phyloP scores from a whole-genome alignment of 2,888 invertebrate species.

The Siphlonurus alternatus region DNA sequence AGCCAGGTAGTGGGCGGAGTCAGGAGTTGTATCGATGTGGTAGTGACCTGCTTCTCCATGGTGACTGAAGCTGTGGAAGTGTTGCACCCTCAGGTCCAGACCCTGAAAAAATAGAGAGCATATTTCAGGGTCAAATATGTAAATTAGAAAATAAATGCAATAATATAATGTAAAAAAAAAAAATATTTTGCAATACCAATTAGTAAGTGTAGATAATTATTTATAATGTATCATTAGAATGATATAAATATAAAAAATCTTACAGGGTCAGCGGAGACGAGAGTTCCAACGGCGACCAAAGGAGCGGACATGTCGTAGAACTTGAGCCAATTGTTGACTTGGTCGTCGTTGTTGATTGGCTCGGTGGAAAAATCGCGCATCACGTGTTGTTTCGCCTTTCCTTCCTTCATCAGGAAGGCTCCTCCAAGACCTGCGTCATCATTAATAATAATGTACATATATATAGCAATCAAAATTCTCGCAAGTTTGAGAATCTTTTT shows the following conservation, averaged over 20 bases:
- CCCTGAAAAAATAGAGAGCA: too few species aligned
- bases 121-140: neutral
- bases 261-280: conserved; percentile 71
- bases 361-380: conserved; percentile 83
- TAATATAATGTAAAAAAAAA: neutral
- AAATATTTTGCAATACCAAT: neutral
- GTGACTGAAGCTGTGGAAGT: conserved; percentile 83
- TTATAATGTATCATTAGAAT: neutral
- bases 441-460: conserved; percentile 8
- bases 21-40: conserved; percentile 87
- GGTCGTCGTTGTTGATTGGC: conserved; percentile 51
- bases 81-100: conserved; percentile 80
- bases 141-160: neutral
- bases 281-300: conserved; percentile 70
- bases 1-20: conserved; percentile 70
- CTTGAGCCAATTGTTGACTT: conserved; percentile 74
- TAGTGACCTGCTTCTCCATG: conserved; percentile 88
- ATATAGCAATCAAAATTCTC: neutral
- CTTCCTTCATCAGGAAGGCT: conserved; percentile 64
- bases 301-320: conserved; percentile 86
- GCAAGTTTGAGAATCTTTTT: too few species aligned
- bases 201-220: neutral
- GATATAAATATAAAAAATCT: conserved; percentile 20
- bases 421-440: conserved; percentile 78
- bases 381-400: conserved; percentile 78